Evolutionary conservation across 2,797 vertebrate genomes (phyloP).

Genomic region (Botia almorhae): DNA sequence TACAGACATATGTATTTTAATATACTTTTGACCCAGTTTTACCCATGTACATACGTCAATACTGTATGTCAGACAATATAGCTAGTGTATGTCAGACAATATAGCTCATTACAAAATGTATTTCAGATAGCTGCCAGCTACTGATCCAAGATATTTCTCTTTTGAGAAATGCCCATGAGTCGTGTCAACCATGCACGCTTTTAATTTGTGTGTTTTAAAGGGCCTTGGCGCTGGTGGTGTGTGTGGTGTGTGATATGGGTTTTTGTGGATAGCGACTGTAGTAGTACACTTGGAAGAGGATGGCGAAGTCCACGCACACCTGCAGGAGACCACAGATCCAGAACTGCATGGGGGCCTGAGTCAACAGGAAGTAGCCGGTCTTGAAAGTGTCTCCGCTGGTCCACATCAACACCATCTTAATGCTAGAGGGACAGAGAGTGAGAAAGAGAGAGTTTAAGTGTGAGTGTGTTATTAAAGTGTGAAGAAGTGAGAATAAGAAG

Average conservation of each 20-base stretch:
- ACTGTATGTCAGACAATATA: neutral
- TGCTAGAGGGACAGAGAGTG: conserved; percentile 71
- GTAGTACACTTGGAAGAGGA: conserved; percentile 91
- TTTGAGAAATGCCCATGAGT: neutral
- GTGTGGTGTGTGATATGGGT: conserved; percentile 80
- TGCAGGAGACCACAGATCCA: conserved; percentile 94
- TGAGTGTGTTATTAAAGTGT: conserved; percentile 16
- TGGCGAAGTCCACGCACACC: conserved; percentile 90
- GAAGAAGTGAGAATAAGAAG: neutral
- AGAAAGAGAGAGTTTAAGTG: conserved; percentile 2
- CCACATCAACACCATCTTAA: conserved; percentile 99
- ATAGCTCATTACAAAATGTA: neutral
- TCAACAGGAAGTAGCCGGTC: conserved; percentile 93
- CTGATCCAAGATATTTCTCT: neutral
- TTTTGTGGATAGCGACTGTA: conserved; percentile 91
- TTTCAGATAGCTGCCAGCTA: neutral
- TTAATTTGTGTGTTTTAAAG: conserved; percentile 76
- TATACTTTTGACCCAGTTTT: neutral
- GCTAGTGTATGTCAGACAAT: no score
- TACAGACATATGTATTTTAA: no score
- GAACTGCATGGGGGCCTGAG: conserved; percentile 93
- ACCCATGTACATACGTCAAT: conserved; percentile 28
- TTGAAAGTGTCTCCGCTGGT: conserved; percentile 96
- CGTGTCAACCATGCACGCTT: neutral
- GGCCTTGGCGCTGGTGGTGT: conserved; percentile 90